Evolutionary conservation across 1,140 invertebrate species (phyloP).

Genomic region (Dendroctonus valens): DNA sequence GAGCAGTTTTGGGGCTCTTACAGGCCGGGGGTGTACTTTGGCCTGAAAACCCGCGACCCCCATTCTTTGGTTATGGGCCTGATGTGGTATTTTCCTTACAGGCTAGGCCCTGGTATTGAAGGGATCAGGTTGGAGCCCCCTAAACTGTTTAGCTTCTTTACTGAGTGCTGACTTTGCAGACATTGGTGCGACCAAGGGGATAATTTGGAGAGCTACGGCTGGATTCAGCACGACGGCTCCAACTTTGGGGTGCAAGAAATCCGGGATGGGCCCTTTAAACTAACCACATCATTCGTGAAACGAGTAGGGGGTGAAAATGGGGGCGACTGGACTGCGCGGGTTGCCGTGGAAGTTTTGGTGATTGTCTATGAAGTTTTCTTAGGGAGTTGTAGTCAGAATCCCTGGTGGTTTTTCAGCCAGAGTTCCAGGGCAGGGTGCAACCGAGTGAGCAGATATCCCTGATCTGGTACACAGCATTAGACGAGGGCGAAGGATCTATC

Average conservation of each 20-base stretch:
- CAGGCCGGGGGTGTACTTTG: slow-evolving; percentile 83
- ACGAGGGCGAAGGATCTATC: slow-evolving; percentile 64
- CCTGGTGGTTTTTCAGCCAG: slow-evolving; percentile 29
- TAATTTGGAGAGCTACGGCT: slow-evolving; percentile 75
- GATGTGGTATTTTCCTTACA: slow-evolving; percentile 92
- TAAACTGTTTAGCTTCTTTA: background rate
- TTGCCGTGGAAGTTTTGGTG: slow-evolving; percentile 68
- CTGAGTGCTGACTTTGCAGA: slow-evolving; percentile 50
- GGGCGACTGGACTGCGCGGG: slow-evolving; percentile 90
- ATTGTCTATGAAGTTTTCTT: background rate
- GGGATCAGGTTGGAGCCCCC: slow-evolving; percentile 60
- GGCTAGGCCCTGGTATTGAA: slow-evolving; percentile 62
- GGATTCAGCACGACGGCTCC: slow-evolving; percentile 89
- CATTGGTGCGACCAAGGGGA: slow-evolving; percentile 95
- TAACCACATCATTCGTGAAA: slow-evolving; percentile 91
- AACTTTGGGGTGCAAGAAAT: slow-evolving; percentile 92
- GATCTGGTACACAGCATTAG: slow-evolving; percentile 75
- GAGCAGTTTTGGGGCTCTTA: slow-evolving; percentile 93
- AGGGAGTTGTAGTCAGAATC: too few species aligned
- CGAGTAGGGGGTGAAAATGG: slow-evolving; percentile 73
- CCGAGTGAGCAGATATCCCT: slow-evolving; percentile 62
- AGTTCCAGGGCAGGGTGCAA: slow-evolving; percentile 42
- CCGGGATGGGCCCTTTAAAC: slow-evolving; percentile 70
- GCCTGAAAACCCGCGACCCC: slow-evolving; percentile 85
- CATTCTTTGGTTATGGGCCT: slow-evolving; percentile 86